Base-by-base conservation (phyloP, 2,888 invertebrate species). In the Noctua janthina region DNA sequence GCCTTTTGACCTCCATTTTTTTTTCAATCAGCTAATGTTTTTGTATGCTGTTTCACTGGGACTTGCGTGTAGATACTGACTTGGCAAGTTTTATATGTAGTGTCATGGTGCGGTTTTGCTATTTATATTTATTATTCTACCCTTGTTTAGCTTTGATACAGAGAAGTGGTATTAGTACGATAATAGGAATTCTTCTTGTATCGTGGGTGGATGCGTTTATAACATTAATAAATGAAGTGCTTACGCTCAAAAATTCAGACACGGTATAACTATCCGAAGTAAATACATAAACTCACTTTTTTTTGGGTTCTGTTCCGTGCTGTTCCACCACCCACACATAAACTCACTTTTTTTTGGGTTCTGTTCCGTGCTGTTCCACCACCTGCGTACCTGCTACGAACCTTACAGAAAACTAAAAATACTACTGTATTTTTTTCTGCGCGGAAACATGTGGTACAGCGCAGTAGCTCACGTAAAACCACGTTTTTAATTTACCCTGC, bases 21-120 rank as follows among this genome's bases (percentile, higher is more conserved):
- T n/a, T 79, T 83, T 78, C 69, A 87, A 85, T 87, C 81, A n/a
- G 43, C 78, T 85, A 87, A 87, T 87, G 87, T 79, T 51, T 76
- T 62, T 66, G 20, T 67, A 17, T 67, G 67, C 49, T 73, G 54
- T 81, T 74, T 76, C 56, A 68, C 56, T 35, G 39, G 43, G 56
- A 29, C 54, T 54, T 62, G 54, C 39, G 74, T 75, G 66, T 68
- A n/a, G 46, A 23, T 72, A 56, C 67, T 87, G 80, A 87, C 66
- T 82, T 68, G 35, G 76, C 74, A 74, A 17, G 35, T 74, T 82
- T 69, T 73, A 64, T 77, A 69, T 75, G 35, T 8, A 35, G 43
- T 76, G 74, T 79, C 82, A 85, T 68, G 86, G 43, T 69, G 54
- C 56, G 56, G 35, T n/a, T 66, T 64, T 68, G n/a, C 68, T 0